A percentile compares a stretch with the other conserved stretches of the same genome.
phyloP scores from a whole-genome alignment of 2,888 invertebrate species.

The Calameuta idolon region DNA sequence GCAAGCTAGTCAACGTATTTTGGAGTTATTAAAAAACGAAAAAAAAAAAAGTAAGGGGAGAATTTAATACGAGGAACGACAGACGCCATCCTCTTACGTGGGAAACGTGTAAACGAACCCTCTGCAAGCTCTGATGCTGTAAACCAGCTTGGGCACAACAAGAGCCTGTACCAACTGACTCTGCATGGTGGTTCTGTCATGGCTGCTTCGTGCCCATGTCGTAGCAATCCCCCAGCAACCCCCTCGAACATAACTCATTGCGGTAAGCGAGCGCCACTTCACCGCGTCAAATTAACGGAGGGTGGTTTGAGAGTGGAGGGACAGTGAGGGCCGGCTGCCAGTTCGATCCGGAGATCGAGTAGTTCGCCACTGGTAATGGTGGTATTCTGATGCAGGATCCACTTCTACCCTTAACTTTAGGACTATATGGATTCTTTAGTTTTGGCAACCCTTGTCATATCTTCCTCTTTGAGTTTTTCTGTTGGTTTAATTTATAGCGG shows the following conservation, averaged over 20 bases:
- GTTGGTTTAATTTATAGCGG: not conserved
- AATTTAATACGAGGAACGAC: not conserved
- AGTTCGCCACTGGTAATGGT: not conserved
- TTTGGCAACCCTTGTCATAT: not conserved
- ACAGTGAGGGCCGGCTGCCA: conserved; percentile 1
- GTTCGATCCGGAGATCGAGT: not conserved
- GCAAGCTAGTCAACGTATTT: not conserved
- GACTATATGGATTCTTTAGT: not conserved
- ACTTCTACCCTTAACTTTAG: not conserved
- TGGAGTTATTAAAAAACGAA: not conserved
- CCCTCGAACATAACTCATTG: conserved; percentile 57
- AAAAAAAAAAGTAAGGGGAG: not conserved
- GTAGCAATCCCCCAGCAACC: conserved; percentile 40
- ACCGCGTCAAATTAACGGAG: conserved; percentile 56
- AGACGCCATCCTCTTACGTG: not conserved
- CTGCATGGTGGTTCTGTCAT: not conserved
- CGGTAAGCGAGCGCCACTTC: conserved; percentile 55
- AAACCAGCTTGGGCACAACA: not conserved
- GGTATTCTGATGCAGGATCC: not conserved
- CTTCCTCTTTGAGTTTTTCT: not conserved
- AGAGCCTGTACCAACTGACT: not conserved
- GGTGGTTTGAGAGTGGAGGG: conserved; percentile 3
- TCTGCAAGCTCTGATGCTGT: not conserved
- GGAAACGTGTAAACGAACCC: not conserved
- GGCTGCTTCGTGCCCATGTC: conserved; percentile 30